Conservation (phyloP, 2,888 invertebrate genomes). For the Bursaphelenchus okinawaensis region DNA sequence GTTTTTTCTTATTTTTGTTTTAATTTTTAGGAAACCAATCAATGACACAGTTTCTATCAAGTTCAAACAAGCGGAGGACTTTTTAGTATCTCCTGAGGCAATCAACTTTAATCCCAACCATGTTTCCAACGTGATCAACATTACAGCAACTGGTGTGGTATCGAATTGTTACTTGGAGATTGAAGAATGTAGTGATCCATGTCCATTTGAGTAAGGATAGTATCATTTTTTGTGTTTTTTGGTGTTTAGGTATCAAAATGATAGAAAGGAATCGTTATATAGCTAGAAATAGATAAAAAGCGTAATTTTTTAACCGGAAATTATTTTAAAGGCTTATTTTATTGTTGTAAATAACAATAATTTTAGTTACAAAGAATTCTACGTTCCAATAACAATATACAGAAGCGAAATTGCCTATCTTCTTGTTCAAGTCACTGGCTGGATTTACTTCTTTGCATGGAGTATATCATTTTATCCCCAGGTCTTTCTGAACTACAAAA, state of each 20-base stretch:
- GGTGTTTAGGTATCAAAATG: too few relatives aligned
- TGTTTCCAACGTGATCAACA: not conserved
- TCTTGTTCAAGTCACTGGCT: constrained; percentile 73
- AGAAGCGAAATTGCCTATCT: constrained; percentile 27
- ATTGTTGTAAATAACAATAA: not conserved
- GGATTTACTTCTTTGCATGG: constrained; percentile 96
- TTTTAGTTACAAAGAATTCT: constrained; percentile 16
- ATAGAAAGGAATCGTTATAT: too few relatives aligned
- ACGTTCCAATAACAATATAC: constrained; percentile 30
- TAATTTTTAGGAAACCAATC: not conserved
- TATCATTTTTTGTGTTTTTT: not conserved
- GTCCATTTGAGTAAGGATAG: constrained; percentile 18
- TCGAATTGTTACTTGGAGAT: constrained; percentile 5
- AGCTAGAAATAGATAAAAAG: too few relatives aligned
- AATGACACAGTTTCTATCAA: not conserved
- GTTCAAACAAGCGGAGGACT: not conserved
- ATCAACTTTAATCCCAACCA: constrained; percentile 1
- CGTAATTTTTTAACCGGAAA: too few relatives aligned
- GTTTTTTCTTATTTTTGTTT: not conserved
- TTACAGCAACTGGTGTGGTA: constrained; percentile 5
- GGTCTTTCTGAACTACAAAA: constrained; percentile 78
- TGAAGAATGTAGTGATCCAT: not conserved
- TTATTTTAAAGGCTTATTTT: too few relatives aligned
- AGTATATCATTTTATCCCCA: constrained; percentile 97
- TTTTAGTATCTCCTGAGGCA: not conserved